Evolutionary conservation across 2,797 vertebrate genomes (phyloP).

Genomic region (Emys orbicularis): DNA sequence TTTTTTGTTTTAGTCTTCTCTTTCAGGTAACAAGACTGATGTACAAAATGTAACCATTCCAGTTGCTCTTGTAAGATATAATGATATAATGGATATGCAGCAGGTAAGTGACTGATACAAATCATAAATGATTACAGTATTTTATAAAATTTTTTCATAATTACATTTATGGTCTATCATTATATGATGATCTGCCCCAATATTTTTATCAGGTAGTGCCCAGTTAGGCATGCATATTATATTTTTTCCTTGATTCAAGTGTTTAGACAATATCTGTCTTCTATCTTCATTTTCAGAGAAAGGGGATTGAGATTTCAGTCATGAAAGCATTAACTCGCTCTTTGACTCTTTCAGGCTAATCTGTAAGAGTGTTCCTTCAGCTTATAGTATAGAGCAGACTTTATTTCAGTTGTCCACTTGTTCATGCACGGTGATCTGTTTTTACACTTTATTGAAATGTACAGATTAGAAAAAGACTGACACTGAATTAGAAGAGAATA

Average conservation of each 20-base stretch:
- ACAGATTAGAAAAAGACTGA: background rate
- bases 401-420: background rate
- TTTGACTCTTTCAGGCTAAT: background rate
- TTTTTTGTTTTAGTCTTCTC: constrained; percentile 80
- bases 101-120: constrained; percentile 81
- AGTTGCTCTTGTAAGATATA: constrained; percentile 88
- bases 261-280: background rate
- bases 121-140: background rate
- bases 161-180: background rate
- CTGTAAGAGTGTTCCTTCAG: background rate
- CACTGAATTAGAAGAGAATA: background rate
- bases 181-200: background rate
- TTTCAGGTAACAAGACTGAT: constrained; percentile 85
- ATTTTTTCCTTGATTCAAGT: background rate
- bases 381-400: background rate
- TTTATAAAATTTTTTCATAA: background rate
- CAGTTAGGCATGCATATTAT: background rate
- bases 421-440: background rate
- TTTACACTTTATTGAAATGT: background rate
- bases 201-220: background rate
- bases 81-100: constrained; percentile 86
- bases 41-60: constrained; percentile 86
- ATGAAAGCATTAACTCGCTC: background rate
- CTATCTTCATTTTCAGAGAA: background rate
- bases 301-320: background rate